Base-by-base conservation (phyloP, 53 echinoderm and acorn worm species). In the Arbacia lixula region DNA sequence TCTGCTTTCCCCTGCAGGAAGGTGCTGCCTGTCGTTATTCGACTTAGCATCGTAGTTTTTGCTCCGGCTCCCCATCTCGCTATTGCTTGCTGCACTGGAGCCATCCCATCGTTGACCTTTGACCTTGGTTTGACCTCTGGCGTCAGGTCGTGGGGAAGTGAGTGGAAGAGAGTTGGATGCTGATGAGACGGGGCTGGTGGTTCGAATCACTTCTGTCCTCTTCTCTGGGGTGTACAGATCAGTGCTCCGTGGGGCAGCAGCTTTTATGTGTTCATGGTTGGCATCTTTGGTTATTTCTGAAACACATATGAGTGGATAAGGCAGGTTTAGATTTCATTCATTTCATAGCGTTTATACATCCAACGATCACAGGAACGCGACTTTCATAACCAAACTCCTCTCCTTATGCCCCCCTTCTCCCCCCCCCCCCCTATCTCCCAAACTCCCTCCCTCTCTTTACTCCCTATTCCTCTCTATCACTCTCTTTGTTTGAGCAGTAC, bases 41-140 rank as follows among this genome's bases (percentile, higher is more conserved):
- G 87, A 75, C 35, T 83, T 91, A 4, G 84, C 89, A 31, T 89
- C 89, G 43, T 84, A 89, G 53, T 89, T 57, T 31, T 83, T 83
- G 38, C 53, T 25, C 20, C 32, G 63, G 35, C 74, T 78, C 21
- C 25, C 57, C 1, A 19, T 25, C 14, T 43, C 43, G 38, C 78
- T 63, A 42, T 40, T 81, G 28, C 63, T 81, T 21, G 62, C 64
- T 19, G 30, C 43, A 6, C 63, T 26, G 2, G 43, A 64, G 5
- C 29, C 49, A 12, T 63, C 63, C 64, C 82, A 63, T 36, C 77
- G 35, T 30, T 77, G 77, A 56, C 77, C 77, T 19, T 36, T 35
- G 21, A 64, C 42, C 82, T 49, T 62, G 62, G 82, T 29, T 46
- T 64, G 82, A 81, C 64, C 82, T 22, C 51, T 41, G 31, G 64